A percentile compares a stretch with the other conserved stretches of the same genome.
Evolutionary conservation across 2,113 vertebrate genomes (phyloP).

Genomic region (Shinisaurus crocodilurus): DNA sequence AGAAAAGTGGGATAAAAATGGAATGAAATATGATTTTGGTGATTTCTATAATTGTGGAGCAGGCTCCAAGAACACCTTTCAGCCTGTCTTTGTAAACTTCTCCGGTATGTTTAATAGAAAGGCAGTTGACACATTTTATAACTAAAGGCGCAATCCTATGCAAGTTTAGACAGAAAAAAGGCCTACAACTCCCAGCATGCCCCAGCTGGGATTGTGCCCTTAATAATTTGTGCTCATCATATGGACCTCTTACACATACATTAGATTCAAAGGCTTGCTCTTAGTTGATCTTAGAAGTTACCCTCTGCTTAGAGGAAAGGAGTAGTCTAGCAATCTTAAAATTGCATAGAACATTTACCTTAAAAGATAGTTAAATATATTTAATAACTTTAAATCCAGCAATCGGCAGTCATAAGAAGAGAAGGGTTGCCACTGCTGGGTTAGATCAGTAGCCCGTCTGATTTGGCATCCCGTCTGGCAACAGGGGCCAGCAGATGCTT

Average conservation of each 20-base stretch:
- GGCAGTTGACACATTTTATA: not conserved
- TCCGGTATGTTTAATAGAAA: not conserved
- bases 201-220: no score
- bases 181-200: no score
- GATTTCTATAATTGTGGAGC: not conserved
- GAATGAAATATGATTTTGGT: not conserved
- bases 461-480: not conserved
- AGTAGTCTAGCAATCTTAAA: not conserved
- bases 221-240: not conserved
- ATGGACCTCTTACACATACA: not conserved
- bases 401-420: not conserved
- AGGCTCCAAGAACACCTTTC: not conserved
- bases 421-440: not conserved
- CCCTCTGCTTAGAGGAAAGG: not conserved
- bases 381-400: not conserved
- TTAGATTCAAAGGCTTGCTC: not conserved
- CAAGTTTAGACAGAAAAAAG: no score
- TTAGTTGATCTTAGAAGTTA: not conserved
- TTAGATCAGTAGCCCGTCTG: not conserved
- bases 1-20: not conserved
- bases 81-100: not conserved
- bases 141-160: no score
- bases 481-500: not conserved
- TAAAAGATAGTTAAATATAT: not conserved
- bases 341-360: not conserved